Evolutionary conservation across 1,140 invertebrate species (phyloP), one percentile per base, ranked within the genome.

Genomic region (Drosophila nannoptera): DNA sequence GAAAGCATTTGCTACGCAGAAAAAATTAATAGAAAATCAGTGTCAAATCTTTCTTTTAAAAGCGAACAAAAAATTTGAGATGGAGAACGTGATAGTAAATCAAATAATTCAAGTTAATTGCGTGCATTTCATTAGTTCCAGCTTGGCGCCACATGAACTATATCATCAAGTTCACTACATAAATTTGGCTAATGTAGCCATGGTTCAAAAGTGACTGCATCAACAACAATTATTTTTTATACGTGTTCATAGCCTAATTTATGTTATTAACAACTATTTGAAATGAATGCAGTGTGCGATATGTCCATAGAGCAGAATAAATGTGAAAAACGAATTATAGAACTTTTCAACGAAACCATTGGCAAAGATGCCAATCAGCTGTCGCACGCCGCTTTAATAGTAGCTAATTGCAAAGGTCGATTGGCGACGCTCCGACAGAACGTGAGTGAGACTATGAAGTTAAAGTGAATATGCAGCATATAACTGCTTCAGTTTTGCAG

Each of bases 341-440:
- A 90, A 49, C 90, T 90, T 60, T 89, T 94, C 7, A 93, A 93
- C 62, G 73, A 77, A 11, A 90, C 92, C 72, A 90, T 93, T 29
- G 91, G 91, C 31, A 90, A 89, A 7, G 90, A 92, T 73, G 82
- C 92, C 36, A 91, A 90, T 50, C 91, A 90, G 56, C 75, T 92
- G 22, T 82, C 91, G 58, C 89, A 90, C 0, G 75, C 83, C 16
- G 67, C 67, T 31, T 3, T 72, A n/a, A 43, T 89, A 4, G 69
- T 88, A 3, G 74, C 89, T 8, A 70, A 90, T 12, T 88, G 90
- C 73, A 83, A 90, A 70, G 52, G 87, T 53, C 89, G 91, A 36
- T 90, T 91, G 63, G 84, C 90, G 68, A 69, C 83, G 45, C 88
- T 94, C 12, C 48, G 42, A 8, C 67, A 77, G 56, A 73, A 50